A percentile compares a stretch with the other conserved stretches of the same genome.
Evolutionary conservation across 2,113 vertebrate species (phyloP).

Genomic region (Rhombomys opimus): DNA sequence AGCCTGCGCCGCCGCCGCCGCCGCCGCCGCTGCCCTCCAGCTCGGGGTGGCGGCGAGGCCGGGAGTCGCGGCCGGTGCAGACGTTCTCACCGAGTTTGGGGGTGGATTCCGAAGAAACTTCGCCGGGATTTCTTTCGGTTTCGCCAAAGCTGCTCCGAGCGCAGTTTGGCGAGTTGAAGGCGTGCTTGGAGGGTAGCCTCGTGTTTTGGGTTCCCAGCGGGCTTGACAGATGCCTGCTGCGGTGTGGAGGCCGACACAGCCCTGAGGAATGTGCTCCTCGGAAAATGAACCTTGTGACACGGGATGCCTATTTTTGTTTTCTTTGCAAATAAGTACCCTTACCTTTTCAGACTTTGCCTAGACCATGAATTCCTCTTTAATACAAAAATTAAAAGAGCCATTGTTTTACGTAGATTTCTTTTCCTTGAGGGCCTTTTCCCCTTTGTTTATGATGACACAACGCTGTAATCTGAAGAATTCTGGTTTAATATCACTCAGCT

Average conservation of each 20-base stretch:
- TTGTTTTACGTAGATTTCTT: background rate
- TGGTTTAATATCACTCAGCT: slow-evolving; percentile 27
- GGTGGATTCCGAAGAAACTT: background rate
- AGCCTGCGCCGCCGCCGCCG: background rate
- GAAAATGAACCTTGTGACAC: background rate
- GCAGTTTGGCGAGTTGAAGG: background rate
- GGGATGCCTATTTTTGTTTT: background rate
- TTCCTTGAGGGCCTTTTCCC: background rate
- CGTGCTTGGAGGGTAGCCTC: slow-evolving; percentile 27
- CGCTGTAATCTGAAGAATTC: background rate
- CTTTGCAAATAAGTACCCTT: background rate
- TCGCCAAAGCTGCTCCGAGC: background rate
- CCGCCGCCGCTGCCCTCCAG: slow-evolving; percentile 48
- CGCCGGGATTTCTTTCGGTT: background rate
- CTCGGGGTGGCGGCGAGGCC: slow-evolving; percentile 38
- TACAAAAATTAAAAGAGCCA: background rate
- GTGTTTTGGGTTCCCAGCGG: background rate
- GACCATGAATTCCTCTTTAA: background rate
- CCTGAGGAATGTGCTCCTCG: background rate
- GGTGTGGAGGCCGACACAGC: background rate
- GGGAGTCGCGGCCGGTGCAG: background rate
- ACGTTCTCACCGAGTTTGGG: slow-evolving; percentile 15
- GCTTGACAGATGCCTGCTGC: background rate
- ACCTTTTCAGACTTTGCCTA: slow-evolving; percentile 4
- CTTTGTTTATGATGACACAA: background rate